Evolutionary conservation across 64 coral and sea anemone species (phyloP).

Genomic region (Montipora cactus): DNA sequence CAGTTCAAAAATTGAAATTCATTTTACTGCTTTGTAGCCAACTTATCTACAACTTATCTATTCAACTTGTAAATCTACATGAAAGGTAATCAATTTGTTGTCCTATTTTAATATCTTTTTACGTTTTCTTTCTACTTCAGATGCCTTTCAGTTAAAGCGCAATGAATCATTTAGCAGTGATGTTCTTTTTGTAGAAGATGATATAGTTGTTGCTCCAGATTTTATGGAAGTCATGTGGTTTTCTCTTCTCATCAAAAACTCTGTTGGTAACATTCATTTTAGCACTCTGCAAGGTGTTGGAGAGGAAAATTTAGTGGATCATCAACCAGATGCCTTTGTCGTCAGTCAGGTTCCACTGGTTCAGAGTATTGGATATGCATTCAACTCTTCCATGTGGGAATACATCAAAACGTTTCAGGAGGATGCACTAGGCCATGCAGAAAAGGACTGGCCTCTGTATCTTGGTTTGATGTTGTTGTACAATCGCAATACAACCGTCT

Average conservation of each 20-base stretch:
- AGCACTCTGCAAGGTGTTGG: conserved; percentile 86
- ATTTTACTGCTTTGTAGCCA: too few species aligned
- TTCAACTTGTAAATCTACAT: too few species aligned
- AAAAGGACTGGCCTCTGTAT: conserved; percentile 83
- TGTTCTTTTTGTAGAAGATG: conserved; percentile 94
- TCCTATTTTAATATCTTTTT: neutral
- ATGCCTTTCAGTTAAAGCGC: conserved; percentile 84
- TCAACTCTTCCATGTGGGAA: conserved; percentile 84
- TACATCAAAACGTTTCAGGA: conserved; percentile 87
- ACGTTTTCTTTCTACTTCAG: conserved; percentile 4
- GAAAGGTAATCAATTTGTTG: too few species aligned
- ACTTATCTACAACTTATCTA: too few species aligned
- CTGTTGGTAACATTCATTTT: conserved; percentile 72
- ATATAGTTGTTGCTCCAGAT: conserved; percentile 81
- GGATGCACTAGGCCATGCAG: conserved; percentile 76
- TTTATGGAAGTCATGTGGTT: conserved; percentile 94
- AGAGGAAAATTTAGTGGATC: conserved; percentile 72
- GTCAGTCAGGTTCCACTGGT: conserved; percentile 85
- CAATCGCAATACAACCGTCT: conserved; percentile 86
- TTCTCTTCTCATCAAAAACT: conserved; percentile 84
- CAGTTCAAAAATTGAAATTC: too few species aligned
- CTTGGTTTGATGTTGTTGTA: conserved; percentile 86
- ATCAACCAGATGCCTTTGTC: conserved; percentile 86
- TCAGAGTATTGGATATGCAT: conserved; percentile 90
- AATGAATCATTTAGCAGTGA: conserved; percentile 87